A percentile compares a stretch with the other conserved stretches of the same genome.
Conservation (phyloP, 2,888 invertebrate species). For the Carterocephalus palaemon region DNA sequence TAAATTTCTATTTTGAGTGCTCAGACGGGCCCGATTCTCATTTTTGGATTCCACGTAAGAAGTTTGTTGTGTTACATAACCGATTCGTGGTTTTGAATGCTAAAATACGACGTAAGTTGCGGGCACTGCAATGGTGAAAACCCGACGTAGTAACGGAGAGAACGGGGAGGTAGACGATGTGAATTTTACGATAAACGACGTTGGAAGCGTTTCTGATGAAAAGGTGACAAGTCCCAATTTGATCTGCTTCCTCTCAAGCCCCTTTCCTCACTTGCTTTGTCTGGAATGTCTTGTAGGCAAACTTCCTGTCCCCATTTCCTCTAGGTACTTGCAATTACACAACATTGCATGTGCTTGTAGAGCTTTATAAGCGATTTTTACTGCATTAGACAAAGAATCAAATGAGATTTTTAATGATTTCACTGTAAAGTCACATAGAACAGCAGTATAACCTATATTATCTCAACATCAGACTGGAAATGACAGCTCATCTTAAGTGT, state of each 20-base stretch:
- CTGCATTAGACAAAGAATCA: not conserved
- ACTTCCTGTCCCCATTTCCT: constrained; percentile 60
- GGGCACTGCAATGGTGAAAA: constrained; percentile 74
- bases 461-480: not conserved
- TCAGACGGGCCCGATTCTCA: constrained; percentile 40
- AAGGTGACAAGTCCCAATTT: constrained; percentile 65
- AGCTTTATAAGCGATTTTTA: constrained; percentile 6
- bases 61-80: constrained; percentile 54
- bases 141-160: constrained; percentile 77
- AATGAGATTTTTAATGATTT: not conserved
- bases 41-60: constrained; percentile 48
- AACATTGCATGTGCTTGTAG: constrained; percentile 59
- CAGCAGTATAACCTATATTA: not conserved
- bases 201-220: constrained; percentile 71
- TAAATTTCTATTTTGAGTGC: constrained; percentile 51
- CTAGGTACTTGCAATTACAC: constrained; percentile 43
- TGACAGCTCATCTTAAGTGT: not conserved
- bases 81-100: constrained; percentile 52
- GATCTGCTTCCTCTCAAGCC: constrained; percentile 40
- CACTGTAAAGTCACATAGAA: not conserved
- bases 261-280: constrained; percentile 49
- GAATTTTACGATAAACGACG: constrained; percentile 70
- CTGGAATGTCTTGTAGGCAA: constrained; percentile 41
- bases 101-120: constrained; percentile 50
- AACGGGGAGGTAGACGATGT: constrained; percentile 74